Base-by-base conservation (phyloP, 2,113 vertebrate species). In the Acinonyx jubatus region DNA sequence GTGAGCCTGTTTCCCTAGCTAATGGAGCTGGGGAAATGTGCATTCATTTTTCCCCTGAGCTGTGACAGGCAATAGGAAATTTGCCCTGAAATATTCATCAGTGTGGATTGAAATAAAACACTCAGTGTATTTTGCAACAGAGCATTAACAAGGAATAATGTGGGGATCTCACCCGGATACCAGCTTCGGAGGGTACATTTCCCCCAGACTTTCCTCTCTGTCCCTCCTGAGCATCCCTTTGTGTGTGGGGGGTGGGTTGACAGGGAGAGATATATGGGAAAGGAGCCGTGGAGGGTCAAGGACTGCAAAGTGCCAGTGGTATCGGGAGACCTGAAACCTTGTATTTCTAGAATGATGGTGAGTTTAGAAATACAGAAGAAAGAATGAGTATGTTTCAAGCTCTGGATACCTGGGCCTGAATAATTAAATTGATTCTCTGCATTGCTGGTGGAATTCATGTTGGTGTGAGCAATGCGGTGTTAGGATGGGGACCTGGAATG, bases 31-130 rank as follows among this genome's bases (percentile, higher is more conserved):
- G 80, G 91, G 88, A 96, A 85, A 76, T 50, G 66, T 81, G 82
- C 57, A 31, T 84, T 96, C 96, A 82, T 97, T 97, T 97, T 45
- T 31, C 91, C 89, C 89, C 57, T 29, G 91, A 97, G 95, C 95
- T 91, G 89, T 93, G 97, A 96, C 93, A 97, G 97, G 94, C 93
- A 41, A 91, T 84, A 91, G 85, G 91, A 97, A 93, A 94, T 96
- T 93, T 93, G 85, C 93, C 71, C 95, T 97, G 97, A 93, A 97
- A 97, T 91, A 84, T 92, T 94, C 88, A 76, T 94, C 80, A 31
- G 71, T 95, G 80, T 65, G 76, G 89, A 80, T 79, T 69, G 96
- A 96, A 97, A 93, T 91, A 81, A 95, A 96, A 93, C 78, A 76
- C 41, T 19, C 7, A 0, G 79, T 82, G 66, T 89, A 55, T 76